Base-by-base conservation (phyloP, 2,113 vertebrate species). In the Synchiropus splendidus region DNA sequence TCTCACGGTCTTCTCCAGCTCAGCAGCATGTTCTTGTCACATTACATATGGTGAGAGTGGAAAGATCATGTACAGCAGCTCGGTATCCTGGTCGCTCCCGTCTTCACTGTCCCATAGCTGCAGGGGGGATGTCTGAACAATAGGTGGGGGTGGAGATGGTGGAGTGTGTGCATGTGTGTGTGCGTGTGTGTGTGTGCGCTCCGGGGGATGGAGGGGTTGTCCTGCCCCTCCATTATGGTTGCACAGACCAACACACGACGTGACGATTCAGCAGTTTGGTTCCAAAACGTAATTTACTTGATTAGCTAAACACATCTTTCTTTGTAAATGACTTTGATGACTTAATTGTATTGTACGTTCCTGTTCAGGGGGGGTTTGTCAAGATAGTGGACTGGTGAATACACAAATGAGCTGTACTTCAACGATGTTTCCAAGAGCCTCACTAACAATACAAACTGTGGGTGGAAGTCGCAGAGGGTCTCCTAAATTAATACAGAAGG, bases 81-180 rank as follows among this genome's bases (percentile, higher is more conserved):
- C 10, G n/a, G 33, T 33, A 45, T 43, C 47, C 60, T 18, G 30
- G 39, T 59, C 49, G 53, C 45, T 36, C 37, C 30, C 46, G 0
- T 51, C 45, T 52, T 48, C 31, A 39, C 42, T 58, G 61, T 64
- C 59, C 61, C 59, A 67, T 61, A 59, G 65, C 69, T 70, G 36
- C 36, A 70, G 63, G 65, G 63, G 39, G 37, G 66, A 48, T 16
- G 69, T 33, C 18, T 35, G 57, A 67, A 73, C 69, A 73, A 73
- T 45, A 46, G 66, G 57, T 64, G 66, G 69, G 66, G 60, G 70
- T 59, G 58, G 57, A 39, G 36, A 14, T 16, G 10, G 9, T 9
- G 18, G 14, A 31, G 27, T 16, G 9, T 47, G 30, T 36, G 36
- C n/a, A 17, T 16, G 9, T 47, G 30, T 31, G 45, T 42, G 32